Evolutionary conservation across 2,888 invertebrate genomes (phyloP).

Genomic region (Itoplectis maculator): DNA sequence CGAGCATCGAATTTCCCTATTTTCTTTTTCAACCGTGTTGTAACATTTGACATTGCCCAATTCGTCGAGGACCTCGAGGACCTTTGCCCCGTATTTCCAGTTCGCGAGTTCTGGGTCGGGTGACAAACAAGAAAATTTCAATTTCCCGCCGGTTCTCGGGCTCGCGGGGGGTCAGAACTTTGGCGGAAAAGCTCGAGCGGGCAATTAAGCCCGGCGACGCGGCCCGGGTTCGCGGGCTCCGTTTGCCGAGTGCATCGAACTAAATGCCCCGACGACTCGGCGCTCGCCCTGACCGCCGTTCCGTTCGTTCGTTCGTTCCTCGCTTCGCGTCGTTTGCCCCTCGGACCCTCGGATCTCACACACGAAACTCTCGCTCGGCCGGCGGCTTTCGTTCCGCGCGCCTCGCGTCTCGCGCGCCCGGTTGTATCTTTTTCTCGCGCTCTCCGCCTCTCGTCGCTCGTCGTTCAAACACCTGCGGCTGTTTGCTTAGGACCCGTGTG

Average conservation of each 20-base stretch:
- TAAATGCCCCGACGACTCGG: conserved; percentile 63
- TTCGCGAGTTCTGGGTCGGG: background rate
- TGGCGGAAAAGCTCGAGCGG: background rate
- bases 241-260: conserved; percentile 65
- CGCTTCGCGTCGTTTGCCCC: conserved; percentile 29
- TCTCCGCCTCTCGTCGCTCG: conserved; percentile 64
- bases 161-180: conserved; percentile 10
- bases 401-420: conserved; percentile 22
- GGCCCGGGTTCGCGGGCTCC: conserved; percentile 48
- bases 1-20: no score
- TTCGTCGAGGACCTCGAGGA: conserved; percentile 2
- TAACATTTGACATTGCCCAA: background rate
- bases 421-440: conserved; percentile 54
- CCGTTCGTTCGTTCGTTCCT: conserved; percentile 58
- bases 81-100: background rate
- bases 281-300: conserved; percentile 66
- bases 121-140: conserved; percentile 34
- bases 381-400: conserved; percentile 43
- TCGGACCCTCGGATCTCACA: conserved; percentile 21
- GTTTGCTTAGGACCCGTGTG: conserved; percentile 82
- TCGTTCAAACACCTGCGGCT: conserved; percentile 81
- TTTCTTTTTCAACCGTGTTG: no score
- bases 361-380: conserved; percentile 50
- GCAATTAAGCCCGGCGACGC: conserved; percentile 54
- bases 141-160: conserved; percentile 18